phyloP scores from a whole-genome alignment of 2,888 invertebrate species.

The Odontomyia ornata region DNA sequence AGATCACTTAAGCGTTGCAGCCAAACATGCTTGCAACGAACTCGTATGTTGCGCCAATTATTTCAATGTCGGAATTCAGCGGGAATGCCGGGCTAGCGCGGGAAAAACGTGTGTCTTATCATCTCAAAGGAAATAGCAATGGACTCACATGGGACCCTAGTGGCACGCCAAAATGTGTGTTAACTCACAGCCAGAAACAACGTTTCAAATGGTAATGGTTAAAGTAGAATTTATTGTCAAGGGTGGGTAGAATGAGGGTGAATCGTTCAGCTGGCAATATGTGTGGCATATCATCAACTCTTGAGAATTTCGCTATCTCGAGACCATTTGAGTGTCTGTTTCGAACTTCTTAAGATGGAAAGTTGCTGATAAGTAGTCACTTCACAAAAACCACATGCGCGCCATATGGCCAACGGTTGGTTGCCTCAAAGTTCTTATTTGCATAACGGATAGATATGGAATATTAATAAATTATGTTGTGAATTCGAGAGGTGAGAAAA shows the following conservation, averaged over 20 bases:
- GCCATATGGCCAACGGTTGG: background rate
- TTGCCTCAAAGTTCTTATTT: background rate
- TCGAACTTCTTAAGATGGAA: background rate
- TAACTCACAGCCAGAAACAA: background rate
- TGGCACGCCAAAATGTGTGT: background rate
- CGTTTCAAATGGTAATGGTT: no score
- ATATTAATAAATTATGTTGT: no score
- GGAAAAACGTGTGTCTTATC: background rate
- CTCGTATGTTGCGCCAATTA: slow-evolving; percentile 1
- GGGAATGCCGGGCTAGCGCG: background rate
- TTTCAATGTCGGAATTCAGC: background rate
- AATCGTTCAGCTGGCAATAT: background rate
- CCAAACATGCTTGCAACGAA: background rate
- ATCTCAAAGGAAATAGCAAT: background rate
- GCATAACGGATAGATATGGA: background rate
- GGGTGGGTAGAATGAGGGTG: background rate
- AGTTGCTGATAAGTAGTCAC: background rate
- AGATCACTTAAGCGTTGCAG: background rate
- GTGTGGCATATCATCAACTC: background rate
- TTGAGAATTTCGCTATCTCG: background rate
- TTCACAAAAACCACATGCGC: background rate
- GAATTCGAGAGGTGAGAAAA: no score
- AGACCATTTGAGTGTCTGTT: background rate
- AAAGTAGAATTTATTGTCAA: background rate
- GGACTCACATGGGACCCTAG: background rate